Percentiles rank a stretch among this genome's conserved stretches.
These are phyloP conservation scores for Aphodius granarius DNA, from an alignment of 2,888 invertebrate species.

Conservation along the genomic window DNA sequence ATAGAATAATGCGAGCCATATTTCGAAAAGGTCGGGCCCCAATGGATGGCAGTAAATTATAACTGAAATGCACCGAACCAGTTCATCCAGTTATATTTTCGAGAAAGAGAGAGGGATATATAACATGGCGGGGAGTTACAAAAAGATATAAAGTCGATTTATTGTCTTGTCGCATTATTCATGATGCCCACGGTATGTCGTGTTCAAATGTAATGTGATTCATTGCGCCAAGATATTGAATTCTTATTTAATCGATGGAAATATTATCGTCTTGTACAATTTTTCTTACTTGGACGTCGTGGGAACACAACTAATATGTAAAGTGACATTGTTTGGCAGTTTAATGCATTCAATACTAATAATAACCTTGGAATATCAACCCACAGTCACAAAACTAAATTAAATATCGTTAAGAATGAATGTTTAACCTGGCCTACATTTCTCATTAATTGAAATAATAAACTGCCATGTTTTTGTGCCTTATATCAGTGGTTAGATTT, in stretches of 20 bases:
- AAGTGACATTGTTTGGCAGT: not conserved
- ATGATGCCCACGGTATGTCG: not conserved
- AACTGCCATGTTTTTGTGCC: no score
- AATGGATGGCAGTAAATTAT: constrained; percentile 21
- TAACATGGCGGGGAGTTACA: constrained; percentile 1
- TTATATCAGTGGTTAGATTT: no score
- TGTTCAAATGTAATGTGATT: not conserved
- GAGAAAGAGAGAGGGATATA: not conserved
- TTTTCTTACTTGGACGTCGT: not conserved
- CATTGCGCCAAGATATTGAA: not conserved
- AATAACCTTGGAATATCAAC: not conserved
- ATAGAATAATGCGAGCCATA: constrained; percentile 17
- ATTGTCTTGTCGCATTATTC: not conserved
- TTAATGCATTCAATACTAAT: not conserved
- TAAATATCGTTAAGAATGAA: not conserved
- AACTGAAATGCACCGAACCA: constrained; percentile 2
- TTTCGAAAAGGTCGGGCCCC: constrained; percentile 18
- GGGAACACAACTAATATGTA: not conserved
- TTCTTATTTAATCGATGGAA: not conserved
- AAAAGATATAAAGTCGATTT: constrained; percentile 11
- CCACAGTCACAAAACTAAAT: not conserved
- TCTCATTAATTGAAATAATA: no score
- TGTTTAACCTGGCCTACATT: no score
- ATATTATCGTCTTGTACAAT: no score
- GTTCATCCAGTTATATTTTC: not conserved